Base-by-base conservation (phyloP, 2,888 invertebrate species). In the Drosophila quinaria region DNA sequence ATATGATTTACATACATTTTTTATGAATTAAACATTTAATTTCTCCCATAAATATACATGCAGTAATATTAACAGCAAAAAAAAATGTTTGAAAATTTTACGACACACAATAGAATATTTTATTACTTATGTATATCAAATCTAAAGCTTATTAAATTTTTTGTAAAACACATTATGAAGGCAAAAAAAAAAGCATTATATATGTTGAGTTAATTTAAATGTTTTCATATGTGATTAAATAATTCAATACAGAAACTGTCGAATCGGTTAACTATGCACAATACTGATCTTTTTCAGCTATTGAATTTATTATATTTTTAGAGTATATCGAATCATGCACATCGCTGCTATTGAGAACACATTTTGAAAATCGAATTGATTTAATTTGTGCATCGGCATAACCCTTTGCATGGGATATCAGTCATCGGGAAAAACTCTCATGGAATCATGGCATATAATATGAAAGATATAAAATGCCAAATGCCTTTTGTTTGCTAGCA, bases 401-500 rank as follows among this genome's bases (percentile, higher is more conserved):
- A 13, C 15, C 56, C 25, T 49, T 66, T 56, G 5, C 33, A 41
- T 15, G 11, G 47, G 44, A 35, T 39, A 60, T 31, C 51, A 51
- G 25, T 52, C 56, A 35, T 47, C 37, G 46, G 54, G 37, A 59
- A 56, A 51, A 52, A 41, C 39, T 61, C 17, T 25, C 17, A 44
- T 52, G 35, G 25, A 49, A 74, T 63, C 74, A 60, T 54, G 47
- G 39, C 41, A 58, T 39, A 62, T 73, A 76, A 58, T 68, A 77
- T 56, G 42, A 78, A 68, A 65, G 64, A 72, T 75, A 65, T 74
- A 70, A 77, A 80, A 77, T 69, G 50, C 52, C 71, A 82, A 83
- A 74, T 74, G 66, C 68, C 72, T 66, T 87, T 83, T 79, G 78
- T 87, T 79, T 77, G 78, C 50, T 41, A 49, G 42, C 55, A 47